Percentiles rank a stretch among this genome's conserved stretches.
Evolutionary conservation across 2,888 invertebrate genomes (phyloP).

Genomic region (Crocallis elinguaria): DNA sequence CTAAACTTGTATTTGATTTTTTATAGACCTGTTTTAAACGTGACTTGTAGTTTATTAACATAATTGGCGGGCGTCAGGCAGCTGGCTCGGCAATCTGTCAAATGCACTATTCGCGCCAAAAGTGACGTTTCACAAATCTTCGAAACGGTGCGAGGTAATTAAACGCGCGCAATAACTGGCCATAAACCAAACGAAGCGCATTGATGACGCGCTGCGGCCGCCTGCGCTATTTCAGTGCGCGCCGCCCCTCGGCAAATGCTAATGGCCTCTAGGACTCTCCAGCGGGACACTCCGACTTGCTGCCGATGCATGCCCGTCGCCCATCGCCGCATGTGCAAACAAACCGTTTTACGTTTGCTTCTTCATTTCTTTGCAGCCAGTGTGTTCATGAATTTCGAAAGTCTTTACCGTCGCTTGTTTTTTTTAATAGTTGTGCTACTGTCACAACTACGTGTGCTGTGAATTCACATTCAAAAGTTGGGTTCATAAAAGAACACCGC

Average conservation of each 20-base stretch:
- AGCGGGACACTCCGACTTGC: slow-evolving; percentile 42
- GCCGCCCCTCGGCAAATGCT: slow-evolving; percentile 81
- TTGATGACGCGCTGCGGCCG: slow-evolving; percentile 72
- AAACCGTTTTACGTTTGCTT: not conserved
- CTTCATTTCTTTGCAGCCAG: not conserved
- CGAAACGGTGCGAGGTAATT: slow-evolving; percentile 74
- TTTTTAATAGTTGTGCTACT: too few species aligned
- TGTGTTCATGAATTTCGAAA: too few species aligned
- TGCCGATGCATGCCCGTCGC: slow-evolving; percentile 24
- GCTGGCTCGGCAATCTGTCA: slow-evolving; percentile 61
- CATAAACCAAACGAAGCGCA: slow-evolving; percentile 77
- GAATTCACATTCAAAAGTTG: too few species aligned
- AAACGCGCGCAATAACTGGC: slow-evolving; percentile 78
- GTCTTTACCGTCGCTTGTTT: too few species aligned
- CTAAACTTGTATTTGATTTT: slow-evolving; percentile 42
- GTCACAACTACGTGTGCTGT: too few species aligned
- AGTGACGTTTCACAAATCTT: slow-evolving; percentile 77
- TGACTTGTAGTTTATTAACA: slow-evolving; percentile 1
- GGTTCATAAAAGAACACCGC: too few species aligned
- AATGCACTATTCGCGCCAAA: slow-evolving; percentile 66
- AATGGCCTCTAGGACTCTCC: slow-evolving; percentile 82
- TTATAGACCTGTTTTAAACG: slow-evolving; percentile 36
- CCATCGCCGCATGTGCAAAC: not conserved
- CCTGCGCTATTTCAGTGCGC: slow-evolving; percentile 75
- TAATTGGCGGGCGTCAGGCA: slow-evolving; percentile 39